Percentiles rank a stretch among this genome's conserved stretches.
These are phyloP conservation scores for Melanogrammus aeglefinus DNA, from an alignment of 2,797 vertebrate species.

Conservation along the genomic window DNA sequence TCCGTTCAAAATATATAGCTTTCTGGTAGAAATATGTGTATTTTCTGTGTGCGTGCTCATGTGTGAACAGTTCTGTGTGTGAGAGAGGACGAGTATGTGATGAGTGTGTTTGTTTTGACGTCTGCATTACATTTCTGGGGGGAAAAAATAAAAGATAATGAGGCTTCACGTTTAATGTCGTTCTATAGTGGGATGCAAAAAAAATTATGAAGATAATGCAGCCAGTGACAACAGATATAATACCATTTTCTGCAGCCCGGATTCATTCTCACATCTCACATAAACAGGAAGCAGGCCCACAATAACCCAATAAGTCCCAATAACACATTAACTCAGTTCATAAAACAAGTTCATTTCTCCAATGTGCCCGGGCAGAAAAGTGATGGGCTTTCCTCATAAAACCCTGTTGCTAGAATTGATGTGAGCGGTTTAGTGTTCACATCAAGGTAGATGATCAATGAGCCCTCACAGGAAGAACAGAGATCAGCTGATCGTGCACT, in stretches of 20 bases:
- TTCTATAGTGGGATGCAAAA: not conserved
- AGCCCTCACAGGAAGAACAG: not conserved
- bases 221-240: not conserved
- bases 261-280: no score
- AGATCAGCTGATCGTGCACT: no score
- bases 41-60: slow-evolving; percentile 24
- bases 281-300: no score
- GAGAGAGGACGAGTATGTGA: not conserved
- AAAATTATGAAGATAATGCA: not conserved
- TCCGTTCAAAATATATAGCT: slow-evolving; percentile 40
- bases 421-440: no score
- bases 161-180: not conserved
- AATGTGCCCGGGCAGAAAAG: not conserved
- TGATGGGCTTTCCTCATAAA: not conserved
- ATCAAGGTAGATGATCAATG: not conserved
- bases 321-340: not conserved
- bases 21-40: not conserved
- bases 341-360: not conserved
- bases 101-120: not conserved
- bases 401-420: not conserved
- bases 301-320: no score
- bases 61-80: not conserved
- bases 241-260: no score
- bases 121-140: not conserved
- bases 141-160: not conserved